A percentile compares a stretch with the other conserved stretches of the same genome.
phyloP scores from a whole-genome alignment of 2,113 vertebrate genomes.

The Hypomesus transpacificus region DNA sequence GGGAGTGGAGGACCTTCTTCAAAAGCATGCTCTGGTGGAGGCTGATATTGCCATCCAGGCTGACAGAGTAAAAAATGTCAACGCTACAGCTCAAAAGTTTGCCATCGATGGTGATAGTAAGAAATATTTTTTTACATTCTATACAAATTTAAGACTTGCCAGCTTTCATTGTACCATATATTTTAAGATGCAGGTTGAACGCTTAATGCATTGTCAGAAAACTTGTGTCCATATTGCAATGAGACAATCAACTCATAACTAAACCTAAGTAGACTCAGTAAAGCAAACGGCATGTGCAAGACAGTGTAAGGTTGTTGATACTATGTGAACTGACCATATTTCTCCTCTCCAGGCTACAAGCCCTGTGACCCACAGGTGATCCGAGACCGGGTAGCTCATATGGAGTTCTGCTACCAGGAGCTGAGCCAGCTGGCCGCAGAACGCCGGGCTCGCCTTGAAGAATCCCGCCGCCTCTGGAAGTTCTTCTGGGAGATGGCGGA shows the following conservation, averaged over 20 bases:
- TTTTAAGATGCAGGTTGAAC: no score
- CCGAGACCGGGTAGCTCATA: constrained; percentile 87
- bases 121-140: background rate
- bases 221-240: no score
- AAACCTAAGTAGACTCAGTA: no score
- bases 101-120: constrained; percentile 81
- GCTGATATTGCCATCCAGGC: constrained; percentile 92
- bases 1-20: constrained; percentile 91
- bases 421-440: constrained; percentile 87
- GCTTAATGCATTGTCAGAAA: no score
- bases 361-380: constrained; percentile 94
- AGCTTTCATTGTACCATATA: no score
- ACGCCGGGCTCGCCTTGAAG: constrained; percentile 85
- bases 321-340: background rate
- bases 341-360: constrained; percentile 76
- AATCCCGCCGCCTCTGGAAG: constrained; percentile 93
- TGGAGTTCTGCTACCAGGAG: constrained; percentile 96
- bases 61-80: constrained; percentile 87
- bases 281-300: background rate
- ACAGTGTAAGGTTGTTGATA: constrained; percentile 25
- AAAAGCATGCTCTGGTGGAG: constrained; percentile 93
- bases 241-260: no score
- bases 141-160: no score
- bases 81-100: constrained; percentile 84
- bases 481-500: constrained; percentile 99